These are phyloP conservation scores for Strix uralensis DNA, from an alignment of 2,113 vertebrate genomes.

Conservation along the genomic window DNA sequence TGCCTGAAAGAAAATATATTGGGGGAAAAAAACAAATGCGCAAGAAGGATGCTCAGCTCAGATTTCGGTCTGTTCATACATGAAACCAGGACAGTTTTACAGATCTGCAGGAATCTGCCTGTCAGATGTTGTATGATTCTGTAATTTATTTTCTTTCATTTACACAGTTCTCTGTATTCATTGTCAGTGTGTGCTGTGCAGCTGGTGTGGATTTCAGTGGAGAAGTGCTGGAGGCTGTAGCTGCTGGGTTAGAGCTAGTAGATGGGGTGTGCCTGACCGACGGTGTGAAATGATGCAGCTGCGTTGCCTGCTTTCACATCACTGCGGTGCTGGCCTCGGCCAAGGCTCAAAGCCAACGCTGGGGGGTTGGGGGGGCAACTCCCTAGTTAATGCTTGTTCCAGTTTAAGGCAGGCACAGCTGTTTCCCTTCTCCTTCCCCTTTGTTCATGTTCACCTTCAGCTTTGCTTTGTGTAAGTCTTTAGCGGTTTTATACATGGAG, in stretches of 20 bases:
- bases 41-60: background rate
- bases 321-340: accelerated
- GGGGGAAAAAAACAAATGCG: background rate
- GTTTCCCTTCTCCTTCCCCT: background rate
- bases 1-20: background rate
- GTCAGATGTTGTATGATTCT: background rate
- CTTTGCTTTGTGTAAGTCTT: background rate
- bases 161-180: background rate
- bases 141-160: background rate
- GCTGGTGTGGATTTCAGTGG: background rate
- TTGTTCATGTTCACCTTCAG: background rate
- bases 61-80: background rate
- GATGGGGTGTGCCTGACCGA: background rate
- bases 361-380: background rate
- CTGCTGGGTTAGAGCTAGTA: background rate
- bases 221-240: background rate
- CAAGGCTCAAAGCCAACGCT: background rate
- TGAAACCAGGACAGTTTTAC: background rate
- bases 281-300: background rate
- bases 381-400: background rate
- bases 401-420: background rate
- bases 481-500: background rate
- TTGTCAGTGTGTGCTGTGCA: background rate
- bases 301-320: background rate
- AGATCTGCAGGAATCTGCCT: background rate